Conservation (phyloP, 2,888 invertebrate species). For the Microctonus brassicae region DNA sequence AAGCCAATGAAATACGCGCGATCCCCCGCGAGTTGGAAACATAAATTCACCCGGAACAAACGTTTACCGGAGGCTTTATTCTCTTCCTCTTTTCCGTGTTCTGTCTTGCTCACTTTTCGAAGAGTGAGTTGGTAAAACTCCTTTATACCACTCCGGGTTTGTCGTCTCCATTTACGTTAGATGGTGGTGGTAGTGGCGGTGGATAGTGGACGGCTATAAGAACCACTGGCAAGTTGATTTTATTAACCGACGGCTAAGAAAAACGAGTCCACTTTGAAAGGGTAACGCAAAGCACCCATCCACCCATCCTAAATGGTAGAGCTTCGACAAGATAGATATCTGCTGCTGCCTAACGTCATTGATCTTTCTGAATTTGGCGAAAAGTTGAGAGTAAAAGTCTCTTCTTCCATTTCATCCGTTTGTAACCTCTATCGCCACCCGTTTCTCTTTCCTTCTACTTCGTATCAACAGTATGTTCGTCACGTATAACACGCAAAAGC, state of each 20-base stretch:
- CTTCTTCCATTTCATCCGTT: constrained; percentile 14
- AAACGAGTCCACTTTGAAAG: constrained; percentile 53
- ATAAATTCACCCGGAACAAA: constrained; percentile 52
- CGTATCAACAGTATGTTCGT: constrained; percentile 57
- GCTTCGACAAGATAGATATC: constrained; percentile 13
- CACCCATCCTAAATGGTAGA: neutral
- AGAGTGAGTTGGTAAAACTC: constrained; percentile 14
- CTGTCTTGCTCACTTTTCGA: neutral
- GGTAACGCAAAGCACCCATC: neutral
- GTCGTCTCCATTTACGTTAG: neutral
- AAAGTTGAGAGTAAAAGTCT: constrained; percentile 36
- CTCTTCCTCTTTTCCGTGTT: too few species aligned
- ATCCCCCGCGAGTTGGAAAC: constrained; percentile 45
- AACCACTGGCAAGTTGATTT: constrained; percentile 53
- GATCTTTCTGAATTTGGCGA: constrained; percentile 23
- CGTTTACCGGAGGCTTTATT: constrained; percentile 45
- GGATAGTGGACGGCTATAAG: neutral
- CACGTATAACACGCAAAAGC: constrained; percentile 58
- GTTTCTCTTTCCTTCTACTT: neutral
- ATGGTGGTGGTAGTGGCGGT: neutral
- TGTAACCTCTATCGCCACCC: constrained; percentile 5
- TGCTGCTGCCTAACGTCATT: constrained; percentile 12
- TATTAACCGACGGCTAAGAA: constrained; percentile 60
- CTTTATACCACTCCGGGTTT: constrained; percentile 27
- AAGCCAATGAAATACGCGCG: constrained; percentile 49